These are phyloP conservation scores for Philantomba maxwellii DNA, from an alignment of 2,113 vertebrate species.

Conservation along the genomic window DNA sequence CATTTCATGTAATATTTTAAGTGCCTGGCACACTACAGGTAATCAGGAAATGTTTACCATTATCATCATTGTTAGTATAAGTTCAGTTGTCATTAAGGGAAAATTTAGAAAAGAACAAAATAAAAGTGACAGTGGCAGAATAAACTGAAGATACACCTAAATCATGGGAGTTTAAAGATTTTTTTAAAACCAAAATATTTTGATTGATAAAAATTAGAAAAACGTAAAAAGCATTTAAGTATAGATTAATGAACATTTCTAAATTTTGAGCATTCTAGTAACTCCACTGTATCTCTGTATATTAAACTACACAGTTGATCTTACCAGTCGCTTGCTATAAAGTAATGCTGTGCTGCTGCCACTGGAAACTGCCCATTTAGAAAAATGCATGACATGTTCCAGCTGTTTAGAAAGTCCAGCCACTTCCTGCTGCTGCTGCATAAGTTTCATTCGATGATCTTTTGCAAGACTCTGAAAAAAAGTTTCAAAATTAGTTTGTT, in stretches of 20 bases:
- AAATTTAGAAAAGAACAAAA: not conserved
- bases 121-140: not conserved
- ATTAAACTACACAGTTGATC: not conserved
- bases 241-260: not conserved
- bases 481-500: conserved; percentile 38
- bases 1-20: too few relatives aligned
- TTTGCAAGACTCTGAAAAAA: conserved; percentile 89
- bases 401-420: conserved; percentile 90
- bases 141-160: not conserved
- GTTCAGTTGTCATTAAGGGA: not conserved
- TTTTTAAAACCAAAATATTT: not conserved
- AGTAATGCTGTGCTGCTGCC: conserved; percentile 94
- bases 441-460: conserved; percentile 91
- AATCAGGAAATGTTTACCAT: not conserved
- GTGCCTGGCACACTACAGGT: not conserved
- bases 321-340: conserved; percentile 94
- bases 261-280: not conserved
- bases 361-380: conserved; percentile 95
- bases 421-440: conserved; percentile 94
- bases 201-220: not conserved
- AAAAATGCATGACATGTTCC: conserved; percentile 96
- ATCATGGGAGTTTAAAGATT: not conserved
- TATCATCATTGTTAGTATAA: not conserved
- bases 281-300: not conserved
- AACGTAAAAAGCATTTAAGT: not conserved